phyloP scores from a whole-genome alignment of 2,113 vertebrate species.

The Macaca mulatta region DNA sequence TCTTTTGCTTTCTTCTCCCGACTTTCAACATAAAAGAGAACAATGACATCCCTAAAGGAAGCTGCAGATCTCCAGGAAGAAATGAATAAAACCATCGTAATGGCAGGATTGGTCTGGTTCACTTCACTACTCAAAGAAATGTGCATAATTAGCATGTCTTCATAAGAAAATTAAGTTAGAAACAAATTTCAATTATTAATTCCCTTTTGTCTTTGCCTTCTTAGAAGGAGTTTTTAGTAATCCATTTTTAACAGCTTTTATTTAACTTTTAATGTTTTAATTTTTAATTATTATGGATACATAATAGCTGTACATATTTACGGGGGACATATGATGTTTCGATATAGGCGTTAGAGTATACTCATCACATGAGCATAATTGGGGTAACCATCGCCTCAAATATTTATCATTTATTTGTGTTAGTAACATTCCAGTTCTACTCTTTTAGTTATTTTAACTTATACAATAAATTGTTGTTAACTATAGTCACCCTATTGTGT shows the following conservation, averaged over 20 bases:
- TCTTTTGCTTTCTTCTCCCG: not conserved
- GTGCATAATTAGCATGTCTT: not conserved
- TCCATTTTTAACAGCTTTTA: not conserved
- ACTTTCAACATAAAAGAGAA: not conserved
- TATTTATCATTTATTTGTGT: not conserved
- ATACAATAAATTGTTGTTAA: not conserved
- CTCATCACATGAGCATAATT: not conserved
- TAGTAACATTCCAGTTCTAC: not conserved
- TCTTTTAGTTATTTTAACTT: not conserved
- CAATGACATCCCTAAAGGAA: not conserved
- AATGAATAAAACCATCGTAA: not conserved
- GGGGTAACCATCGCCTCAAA: not conserved
- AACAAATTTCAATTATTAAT: not conserved
- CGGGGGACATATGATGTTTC: not conserved
- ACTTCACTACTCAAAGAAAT: not conserved
- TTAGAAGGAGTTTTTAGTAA: not conserved
- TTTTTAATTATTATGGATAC: not conserved
- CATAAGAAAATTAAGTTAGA: not conserved
- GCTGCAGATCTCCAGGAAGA: not conserved
- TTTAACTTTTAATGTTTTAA: not conserved
- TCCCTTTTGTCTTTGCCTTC: not conserved
- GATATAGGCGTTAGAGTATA: not conserved
- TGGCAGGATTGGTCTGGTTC: not conserved
- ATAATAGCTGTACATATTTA: not conserved
- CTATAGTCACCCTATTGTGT: too few relatives aligned